Evolutionary conservation across 2,797 vertebrate species (phyloP).

Genomic region (Pseudocheirus occidentalis): DNA sequence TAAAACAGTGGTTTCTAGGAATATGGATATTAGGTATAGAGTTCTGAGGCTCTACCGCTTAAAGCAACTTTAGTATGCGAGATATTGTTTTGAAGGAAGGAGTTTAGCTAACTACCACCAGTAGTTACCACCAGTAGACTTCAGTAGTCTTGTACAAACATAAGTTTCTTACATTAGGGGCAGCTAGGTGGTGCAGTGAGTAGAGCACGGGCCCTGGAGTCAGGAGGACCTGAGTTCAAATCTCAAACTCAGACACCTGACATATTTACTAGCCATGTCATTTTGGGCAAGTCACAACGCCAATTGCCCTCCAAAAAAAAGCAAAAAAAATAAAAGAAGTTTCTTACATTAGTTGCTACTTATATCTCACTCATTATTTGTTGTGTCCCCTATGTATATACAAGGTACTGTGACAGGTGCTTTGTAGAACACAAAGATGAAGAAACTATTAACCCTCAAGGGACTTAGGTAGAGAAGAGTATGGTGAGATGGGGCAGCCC

Average conservation of each 20-base stretch:
- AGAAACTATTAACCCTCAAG: not conserved
- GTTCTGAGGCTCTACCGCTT: not conserved
- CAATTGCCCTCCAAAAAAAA: no score
- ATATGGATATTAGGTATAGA: not conserved
- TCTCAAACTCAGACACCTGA: no score
- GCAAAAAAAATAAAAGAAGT: no score
- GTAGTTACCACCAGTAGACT: not conserved
- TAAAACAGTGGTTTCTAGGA: conserved; percentile 29
- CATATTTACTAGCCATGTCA: no score
- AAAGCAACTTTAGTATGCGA: not conserved
- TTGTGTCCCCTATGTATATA: not conserved
- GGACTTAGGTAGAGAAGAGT: not conserved
- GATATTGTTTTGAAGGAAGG: not conserved
- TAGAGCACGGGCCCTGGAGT: no score
- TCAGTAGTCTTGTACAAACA: not conserved
- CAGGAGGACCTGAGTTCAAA: no score
- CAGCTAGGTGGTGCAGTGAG: no score
- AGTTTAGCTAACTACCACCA: not conserved
- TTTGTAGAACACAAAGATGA: not conserved
- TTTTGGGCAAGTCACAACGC: no score
- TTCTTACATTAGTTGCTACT: not conserved
- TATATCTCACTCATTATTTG: not conserved
- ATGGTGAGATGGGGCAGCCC: not conserved
- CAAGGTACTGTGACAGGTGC: not conserved
- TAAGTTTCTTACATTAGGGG: no score